These are phyloP conservation scores for Labeo calbasu DNA, from an alignment of 2,797 vertebrate species.

Conservation along the genomic window DNA sequence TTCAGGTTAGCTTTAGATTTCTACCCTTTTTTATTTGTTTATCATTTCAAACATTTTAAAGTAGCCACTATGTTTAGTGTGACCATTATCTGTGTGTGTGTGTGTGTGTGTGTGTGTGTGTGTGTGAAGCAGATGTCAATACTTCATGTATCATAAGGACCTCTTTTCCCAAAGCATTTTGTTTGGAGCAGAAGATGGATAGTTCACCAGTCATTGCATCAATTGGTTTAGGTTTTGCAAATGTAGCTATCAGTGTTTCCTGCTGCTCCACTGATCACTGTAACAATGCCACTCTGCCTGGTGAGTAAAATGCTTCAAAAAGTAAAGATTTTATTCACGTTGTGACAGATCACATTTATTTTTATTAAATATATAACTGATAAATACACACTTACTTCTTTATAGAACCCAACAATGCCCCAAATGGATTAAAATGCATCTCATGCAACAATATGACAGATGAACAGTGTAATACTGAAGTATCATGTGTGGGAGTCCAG, in stretches of 20 bases:
- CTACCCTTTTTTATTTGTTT: neutral
- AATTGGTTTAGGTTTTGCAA: neutral
- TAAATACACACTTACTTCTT: neutral
- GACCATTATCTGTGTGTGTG: neutral
- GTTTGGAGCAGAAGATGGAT: neutral
- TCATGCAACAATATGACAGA: neutral
- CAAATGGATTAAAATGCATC: constrained; percentile 23
- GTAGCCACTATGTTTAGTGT: neutral
- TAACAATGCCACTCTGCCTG: constrained; percentile 3
- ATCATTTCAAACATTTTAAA: neutral
- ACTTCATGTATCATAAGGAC: neutral
- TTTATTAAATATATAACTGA: neutral
- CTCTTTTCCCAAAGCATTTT: neutral
- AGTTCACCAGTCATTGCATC: neutral
- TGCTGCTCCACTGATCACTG: constrained; percentile 22
- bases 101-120: neutral
- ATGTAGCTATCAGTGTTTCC: neutral
- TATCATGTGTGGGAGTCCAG: constrained; percentile 22
- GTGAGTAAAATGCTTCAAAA: neutral
- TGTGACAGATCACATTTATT: neutral
- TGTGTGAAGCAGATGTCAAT: neutral
- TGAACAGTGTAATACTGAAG: neutral
- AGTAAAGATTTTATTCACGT: neutral
- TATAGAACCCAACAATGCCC: neutral
- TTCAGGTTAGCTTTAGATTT: neutral